Evolutionary conservation across 2,113 vertebrate species (phyloP), one percentile per base, ranked within the genome.

Genomic region (Dinomys branickii): DNA sequence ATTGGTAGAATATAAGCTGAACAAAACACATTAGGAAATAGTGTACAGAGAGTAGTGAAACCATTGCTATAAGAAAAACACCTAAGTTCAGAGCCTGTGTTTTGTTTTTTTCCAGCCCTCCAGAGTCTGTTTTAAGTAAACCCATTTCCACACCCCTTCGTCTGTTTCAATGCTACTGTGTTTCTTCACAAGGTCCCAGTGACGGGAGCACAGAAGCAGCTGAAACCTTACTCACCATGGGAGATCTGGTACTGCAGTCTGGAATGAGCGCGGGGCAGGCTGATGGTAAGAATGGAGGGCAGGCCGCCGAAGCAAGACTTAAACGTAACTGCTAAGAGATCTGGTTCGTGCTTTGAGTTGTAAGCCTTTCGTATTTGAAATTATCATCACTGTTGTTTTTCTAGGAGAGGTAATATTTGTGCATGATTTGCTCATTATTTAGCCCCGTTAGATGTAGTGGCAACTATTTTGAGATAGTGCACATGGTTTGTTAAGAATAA

Each of bases 121-220:
- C 19, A 86, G 80, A 94, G 56, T 82, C 1, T 91, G 81, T 92
- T 91, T 41, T 77, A 44, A 94, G 16, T 90, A 85, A 84, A 50
- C 24, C 83, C 41, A 47, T 89, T 84, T 86, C 59, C 12, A 56
- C 13, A 54, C 54, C 71, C 13, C 58, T 77, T 88, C 4, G 92
- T 63, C 33, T 90, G 38, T 97, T 94, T 95, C 91, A 81, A 92
- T 69, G 14, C 75, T 92, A 63, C 3, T 92, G 0, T 91, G 88
- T 73, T 96, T 96, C 54, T 87, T 98, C 89, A 95, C 86, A 91
- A 99, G 99, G 98, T 87, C 88, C 98, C 97, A 99, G 96, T 0
- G 98, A 99, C 94, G 99, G 99, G 98, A 99, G 99, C 96, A 98
- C 99, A 3, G 99, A 99, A 98, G 99, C 99, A 61, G 99, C 99